Base-by-base conservation (phyloP, 2,888 invertebrate species). In the Pammene aurita region DNA sequence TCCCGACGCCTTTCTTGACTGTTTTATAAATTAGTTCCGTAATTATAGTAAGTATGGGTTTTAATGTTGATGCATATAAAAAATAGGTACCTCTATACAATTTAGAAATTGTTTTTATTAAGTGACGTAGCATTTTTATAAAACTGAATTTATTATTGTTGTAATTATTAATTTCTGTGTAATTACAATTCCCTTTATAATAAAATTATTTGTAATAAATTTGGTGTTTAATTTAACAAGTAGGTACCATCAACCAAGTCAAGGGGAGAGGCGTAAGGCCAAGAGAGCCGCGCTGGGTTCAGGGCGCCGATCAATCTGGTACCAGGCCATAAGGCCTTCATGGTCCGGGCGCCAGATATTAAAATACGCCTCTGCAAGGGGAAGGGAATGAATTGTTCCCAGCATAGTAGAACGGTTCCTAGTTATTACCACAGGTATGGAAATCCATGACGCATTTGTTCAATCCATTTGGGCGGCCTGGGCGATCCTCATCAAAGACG, bases 201-300 rank as follows among this genome's bases (percentile, higher is more conserved):
- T 77, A 77, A 74, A 77, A 71, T 64, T 71, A 73, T 71, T 77
- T 75, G 72, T 73, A 75, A 64, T 67, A 66, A 65, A 7, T 46
- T 56, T 16, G 7, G 42, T 14, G 50, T 66, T 71, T 66, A 16
- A 55, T 56, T 66, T 60, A 46, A 42, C 10, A 1, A 42, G 38
- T 9, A 9, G 7, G 9, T 38, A 9, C 38, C 38, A 7, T 7
- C 42, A 13, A 42, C 42, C 13, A 4, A 10, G 9, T 42, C 42
- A 7, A 9, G 7, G 38, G 38, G 6, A 9, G 6, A 6, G 0
- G n/a, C n/a, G n/a, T n/a, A n/a, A n/a, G n/a, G n/a, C n/a, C n/a
- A n/a, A n/a, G n/a, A n/a, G n/a, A n/a, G n/a, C n/a, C n/a, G n/a
- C n/a, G n/a, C n/a, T n/a, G n/a, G n/a, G n/a, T n/a, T n/a, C n/a